Conservation (phyloP, 2,113 vertebrate genomes). For the Serilophus lunatus region DNA sequence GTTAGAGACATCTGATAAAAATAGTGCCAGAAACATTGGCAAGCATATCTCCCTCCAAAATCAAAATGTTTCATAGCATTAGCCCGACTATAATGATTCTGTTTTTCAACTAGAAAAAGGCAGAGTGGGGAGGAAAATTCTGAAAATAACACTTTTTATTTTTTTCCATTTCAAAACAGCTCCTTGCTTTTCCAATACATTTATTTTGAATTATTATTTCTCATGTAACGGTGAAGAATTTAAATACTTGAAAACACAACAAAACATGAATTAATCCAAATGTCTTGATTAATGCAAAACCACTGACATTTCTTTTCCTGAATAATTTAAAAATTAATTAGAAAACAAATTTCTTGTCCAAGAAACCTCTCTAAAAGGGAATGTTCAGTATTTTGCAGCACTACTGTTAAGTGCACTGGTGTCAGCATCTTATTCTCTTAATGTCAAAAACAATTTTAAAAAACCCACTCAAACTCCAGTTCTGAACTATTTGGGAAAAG, state of each 20-base stretch:
- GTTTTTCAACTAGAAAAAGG: background rate
- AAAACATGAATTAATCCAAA: background rate
- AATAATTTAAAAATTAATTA: background rate
- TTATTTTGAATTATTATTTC: background rate
- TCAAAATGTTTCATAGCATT: background rate
- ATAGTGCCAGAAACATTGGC: background rate
- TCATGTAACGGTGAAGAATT: background rate
- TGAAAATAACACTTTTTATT: background rate
- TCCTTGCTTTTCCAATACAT: background rate
- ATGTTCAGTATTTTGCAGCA: background rate
- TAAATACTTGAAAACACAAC: background rate
- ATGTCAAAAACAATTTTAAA: background rate
- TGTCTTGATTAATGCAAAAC: background rate
- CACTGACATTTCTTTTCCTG: background rate
- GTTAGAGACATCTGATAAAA: background rate
- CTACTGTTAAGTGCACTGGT: background rate
- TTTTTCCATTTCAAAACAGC: background rate
- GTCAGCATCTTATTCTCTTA: background rate
- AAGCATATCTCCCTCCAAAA: background rate
- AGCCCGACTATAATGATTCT: background rate
- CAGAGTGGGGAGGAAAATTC: background rate
- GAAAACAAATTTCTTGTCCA: background rate
- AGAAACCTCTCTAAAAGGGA: background rate
- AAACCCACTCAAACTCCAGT: background rate
- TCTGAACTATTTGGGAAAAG: background rate